phyloP scores from a whole-genome alignment of 1,140 invertebrate species.

The Cyclina sinensis region DNA sequence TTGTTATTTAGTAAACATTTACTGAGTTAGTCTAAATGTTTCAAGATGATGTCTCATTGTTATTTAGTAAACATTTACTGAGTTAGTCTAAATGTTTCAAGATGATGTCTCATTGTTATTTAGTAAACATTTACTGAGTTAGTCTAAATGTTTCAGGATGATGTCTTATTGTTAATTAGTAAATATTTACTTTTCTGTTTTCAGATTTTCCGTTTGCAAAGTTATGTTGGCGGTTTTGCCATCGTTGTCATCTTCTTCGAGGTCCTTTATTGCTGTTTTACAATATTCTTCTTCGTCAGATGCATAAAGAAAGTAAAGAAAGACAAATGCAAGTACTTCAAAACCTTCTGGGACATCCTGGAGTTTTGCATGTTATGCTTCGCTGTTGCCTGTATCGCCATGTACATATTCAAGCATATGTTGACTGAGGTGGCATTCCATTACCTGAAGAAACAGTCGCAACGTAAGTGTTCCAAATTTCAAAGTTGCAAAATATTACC shows the following conservation, averaged over 20 bases:
- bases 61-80: no score
- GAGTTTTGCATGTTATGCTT: slow-evolving; percentile 86
- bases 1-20: no score
- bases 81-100: no score
- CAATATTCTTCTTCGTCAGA: slow-evolving; percentile 84
- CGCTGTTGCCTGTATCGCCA: slow-evolving; percentile 86
- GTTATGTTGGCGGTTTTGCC: slow-evolving; percentile 85
- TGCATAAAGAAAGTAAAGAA: slow-evolving; percentile 82
- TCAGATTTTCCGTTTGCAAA: slow-evolving; percentile 85
- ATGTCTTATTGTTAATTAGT: no score
- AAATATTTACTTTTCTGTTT: no score
- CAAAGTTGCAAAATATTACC: no score
- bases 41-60: no score
- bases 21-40: no score
- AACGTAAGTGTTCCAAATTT: slow-evolving; percentile 77
- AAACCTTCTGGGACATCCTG: slow-evolving; percentile 87
- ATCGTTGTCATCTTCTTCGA: slow-evolving; percentile 85
- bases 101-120: no score
- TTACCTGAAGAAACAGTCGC: slow-evolving; percentile 84
- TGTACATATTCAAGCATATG: slow-evolving; percentile 87
- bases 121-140: no score
- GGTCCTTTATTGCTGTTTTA: slow-evolving; percentile 83
- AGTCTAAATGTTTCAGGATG: no score
- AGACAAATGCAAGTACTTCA: slow-evolving; percentile 86
- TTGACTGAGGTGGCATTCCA: slow-evolving; percentile 86